Evolutionary conservation across 2,888 invertebrate genomes (phyloP).

Genomic region (Hybos culiciformis): DNA sequence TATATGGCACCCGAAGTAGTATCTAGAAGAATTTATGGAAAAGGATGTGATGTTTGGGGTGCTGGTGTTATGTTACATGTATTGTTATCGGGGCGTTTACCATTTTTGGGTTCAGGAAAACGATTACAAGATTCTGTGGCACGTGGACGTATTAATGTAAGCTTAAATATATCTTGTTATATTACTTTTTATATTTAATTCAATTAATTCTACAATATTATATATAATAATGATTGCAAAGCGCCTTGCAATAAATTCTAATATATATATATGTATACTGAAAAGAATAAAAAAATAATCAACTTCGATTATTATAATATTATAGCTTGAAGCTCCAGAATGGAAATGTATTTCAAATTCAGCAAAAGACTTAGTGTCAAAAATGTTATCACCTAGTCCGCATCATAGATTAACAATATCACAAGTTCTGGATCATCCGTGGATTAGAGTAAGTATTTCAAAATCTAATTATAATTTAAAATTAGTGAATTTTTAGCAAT

Average conservation of each 20-base stretch:
- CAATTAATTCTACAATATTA: neutral
- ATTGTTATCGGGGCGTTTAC: constrained; percentile 83
- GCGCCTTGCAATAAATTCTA: neutral
- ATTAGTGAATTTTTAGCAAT: neutral
- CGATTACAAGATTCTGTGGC: constrained; percentile 85
- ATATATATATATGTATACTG: neutral
- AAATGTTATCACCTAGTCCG: constrained; percentile 86
- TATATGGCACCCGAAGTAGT: constrained; percentile 99
- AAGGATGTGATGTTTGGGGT: constrained; percentile 96
- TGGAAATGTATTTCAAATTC: constrained; percentile 91
- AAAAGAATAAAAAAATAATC: neutral
- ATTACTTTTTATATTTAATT: neutral
- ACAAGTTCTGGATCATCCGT: constrained; percentile 90
- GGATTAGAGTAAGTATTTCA: constrained; percentile 71
- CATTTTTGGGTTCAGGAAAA: constrained; percentile 89
- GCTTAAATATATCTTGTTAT: neutral
- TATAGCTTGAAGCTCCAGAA: constrained; percentile 69
- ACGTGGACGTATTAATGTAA: constrained; percentile 49
- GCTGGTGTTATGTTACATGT: constrained; percentile 91
- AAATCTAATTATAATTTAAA: neutral
- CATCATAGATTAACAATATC: constrained; percentile 87
- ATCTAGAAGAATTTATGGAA: constrained; percentile 76
- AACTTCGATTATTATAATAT: neutral
- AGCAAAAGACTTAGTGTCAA: constrained; percentile 87
- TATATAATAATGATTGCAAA: neutral